A percentile compares a stretch with the other conserved stretches of the same genome.
These are phyloP conservation scores for Autographa gamma DNA, from an alignment of 2,888 invertebrate genomes.

Conservation along the genomic window DNA sequence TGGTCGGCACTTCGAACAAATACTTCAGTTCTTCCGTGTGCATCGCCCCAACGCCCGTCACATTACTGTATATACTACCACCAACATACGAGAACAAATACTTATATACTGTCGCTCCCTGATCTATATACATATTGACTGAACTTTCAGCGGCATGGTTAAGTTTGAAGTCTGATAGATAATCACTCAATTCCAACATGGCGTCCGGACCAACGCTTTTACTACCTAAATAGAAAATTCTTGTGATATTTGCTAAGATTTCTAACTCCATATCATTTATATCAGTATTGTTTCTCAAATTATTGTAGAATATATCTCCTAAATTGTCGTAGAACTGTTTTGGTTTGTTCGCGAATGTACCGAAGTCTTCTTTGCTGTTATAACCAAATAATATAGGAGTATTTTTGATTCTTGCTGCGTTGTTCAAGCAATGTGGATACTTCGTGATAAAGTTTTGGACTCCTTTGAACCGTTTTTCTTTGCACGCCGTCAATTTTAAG, in stretches of 20 bases:
- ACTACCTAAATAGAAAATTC: conserved; percentile 62
- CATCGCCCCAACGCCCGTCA: conserved; percentile 64
- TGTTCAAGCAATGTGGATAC: conserved; percentile 57
- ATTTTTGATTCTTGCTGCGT: conserved; percentile 52
- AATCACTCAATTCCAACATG: conserved; percentile 62
- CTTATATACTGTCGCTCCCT: conserved; percentile 60
- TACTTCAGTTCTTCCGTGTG: conserved; percentile 68
- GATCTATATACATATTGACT: conserved; percentile 62
- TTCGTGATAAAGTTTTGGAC: conserved; percentile 60
- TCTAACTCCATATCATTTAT: conserved; percentile 42
- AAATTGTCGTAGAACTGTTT: conserved; percentile 50
- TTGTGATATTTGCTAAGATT: conserved; percentile 51
- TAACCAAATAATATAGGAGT: conserved; percentile 67
- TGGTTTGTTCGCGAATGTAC: conserved; percentile 52
- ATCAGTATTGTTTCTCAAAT: conserved; percentile 27
- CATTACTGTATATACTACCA: conserved; percentile 58
- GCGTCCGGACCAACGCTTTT: conserved; percentile 60
- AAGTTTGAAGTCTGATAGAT: conserved; percentile 62
- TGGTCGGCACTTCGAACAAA: conserved; percentile 54
- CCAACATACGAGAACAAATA: conserved; percentile 69
- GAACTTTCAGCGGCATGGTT: conserved; percentile 67
- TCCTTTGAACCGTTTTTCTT: conserved; percentile 62
- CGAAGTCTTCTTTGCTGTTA: conserved; percentile 68
- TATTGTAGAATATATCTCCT: conserved; percentile 31
- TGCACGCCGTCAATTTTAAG: conserved; percentile 62